These are phyloP conservation scores for Malurus leucopterus DNA, from an alignment of 2,797 vertebrate genomes.

Conservation along the genomic window DNA sequence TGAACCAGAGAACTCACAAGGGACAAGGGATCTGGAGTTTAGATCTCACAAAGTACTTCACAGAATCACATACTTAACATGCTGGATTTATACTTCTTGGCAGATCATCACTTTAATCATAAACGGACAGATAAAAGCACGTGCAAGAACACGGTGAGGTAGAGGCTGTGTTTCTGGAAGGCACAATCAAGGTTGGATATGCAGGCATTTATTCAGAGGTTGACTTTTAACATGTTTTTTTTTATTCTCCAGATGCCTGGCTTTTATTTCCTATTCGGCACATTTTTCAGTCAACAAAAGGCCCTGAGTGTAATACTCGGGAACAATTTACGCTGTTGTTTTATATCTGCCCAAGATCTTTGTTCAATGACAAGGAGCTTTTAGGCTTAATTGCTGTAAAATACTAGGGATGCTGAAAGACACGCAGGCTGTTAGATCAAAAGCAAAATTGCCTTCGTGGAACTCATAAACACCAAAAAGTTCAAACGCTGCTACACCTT, in stretches of 20 bases:
- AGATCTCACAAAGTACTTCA: background rate
- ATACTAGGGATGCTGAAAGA: background rate
- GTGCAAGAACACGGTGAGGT: background rate
- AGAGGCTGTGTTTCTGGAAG: conserved; percentile 20
- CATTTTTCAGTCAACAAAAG: background rate
- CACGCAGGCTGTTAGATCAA: background rate
- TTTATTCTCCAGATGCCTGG: conserved; percentile 3
- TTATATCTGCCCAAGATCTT: background rate
- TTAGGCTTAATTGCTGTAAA: background rate
- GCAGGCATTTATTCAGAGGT: background rate
- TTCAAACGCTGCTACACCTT: background rate
- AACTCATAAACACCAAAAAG: background rate
- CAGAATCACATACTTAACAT: background rate
- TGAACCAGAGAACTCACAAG: conserved; percentile 20
- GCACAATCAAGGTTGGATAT: background rate
- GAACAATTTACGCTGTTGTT: background rate
- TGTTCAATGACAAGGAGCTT: background rate
- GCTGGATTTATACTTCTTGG: conserved; percentile 16
- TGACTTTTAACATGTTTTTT: background rate
- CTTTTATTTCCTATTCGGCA: background rate
- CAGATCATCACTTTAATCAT: conserved; percentile 7
- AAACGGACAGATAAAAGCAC: conserved; percentile 17
- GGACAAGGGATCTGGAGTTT: conserved; percentile 25
- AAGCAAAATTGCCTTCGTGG: background rate
- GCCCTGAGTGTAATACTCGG: fast-evolving